A percentile compares a stretch with the other conserved stretches of the same genome.
phyloP scores from a whole-genome alignment of 2,113 vertebrate species.

The Thalassarche chlororhynchos region DNA sequence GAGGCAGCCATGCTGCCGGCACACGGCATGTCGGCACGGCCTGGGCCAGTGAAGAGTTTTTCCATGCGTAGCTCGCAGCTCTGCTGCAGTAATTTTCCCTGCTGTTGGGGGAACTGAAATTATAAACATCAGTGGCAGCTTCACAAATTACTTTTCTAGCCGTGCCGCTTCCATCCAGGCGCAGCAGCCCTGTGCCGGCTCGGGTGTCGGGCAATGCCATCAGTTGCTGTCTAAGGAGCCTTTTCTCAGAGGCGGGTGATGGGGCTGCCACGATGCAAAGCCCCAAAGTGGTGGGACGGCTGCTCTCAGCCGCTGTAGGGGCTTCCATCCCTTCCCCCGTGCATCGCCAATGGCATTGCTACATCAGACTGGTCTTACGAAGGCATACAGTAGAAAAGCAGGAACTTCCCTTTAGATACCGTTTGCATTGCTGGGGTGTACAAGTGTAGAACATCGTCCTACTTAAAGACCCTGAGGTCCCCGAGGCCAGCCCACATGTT shows the following conservation, averaged over 20 bases:
- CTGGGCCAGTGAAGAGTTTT: not conserved
- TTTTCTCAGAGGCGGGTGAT: not conserved
- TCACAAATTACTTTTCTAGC: not conserved
- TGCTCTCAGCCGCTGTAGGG: fast-evolving
- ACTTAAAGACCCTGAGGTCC: not conserved
- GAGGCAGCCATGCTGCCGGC: not conserved
- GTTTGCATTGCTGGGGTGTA: not conserved
- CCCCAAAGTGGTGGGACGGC: fast-evolving
- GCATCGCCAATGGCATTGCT: fast-evolving
- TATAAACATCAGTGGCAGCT: not conserved
- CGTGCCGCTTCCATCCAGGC: not conserved
- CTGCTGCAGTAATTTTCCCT: not conserved
- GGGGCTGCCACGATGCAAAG: not conserved
- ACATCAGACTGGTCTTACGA: not conserved
- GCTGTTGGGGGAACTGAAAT: not conserved
- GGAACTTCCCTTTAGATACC: not conserved
- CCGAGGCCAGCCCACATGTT: fast-evolving
- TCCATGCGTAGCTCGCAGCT: fast-evolving
- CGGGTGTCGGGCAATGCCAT: not conserved
- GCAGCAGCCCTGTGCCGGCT: not conserved
- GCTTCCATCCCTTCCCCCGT: not conserved
- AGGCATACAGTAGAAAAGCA: not conserved
- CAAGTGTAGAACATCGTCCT: not conserved
- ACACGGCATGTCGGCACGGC: fast-evolving
- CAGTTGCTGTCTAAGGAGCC: fast-evolving